phyloP scores from a whole-genome alignment of 2,113 vertebrate species.

The Barbus barbus region DNA sequence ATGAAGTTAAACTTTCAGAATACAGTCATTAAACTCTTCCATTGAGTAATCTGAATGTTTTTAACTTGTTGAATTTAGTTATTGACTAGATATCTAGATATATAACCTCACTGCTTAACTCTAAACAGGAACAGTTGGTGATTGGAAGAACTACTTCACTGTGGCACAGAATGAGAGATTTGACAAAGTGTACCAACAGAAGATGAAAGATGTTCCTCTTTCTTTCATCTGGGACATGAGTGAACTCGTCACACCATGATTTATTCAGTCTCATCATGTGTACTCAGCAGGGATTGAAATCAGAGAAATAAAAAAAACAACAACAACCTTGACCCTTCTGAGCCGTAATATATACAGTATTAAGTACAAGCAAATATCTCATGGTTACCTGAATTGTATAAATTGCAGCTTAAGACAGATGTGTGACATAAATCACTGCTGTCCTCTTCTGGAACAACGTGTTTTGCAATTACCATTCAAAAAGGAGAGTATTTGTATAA shows the following conservation, averaged over 20 bases:
- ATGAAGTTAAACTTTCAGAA: too few relatives aligned
- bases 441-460: neutral
- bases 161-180: slow-evolving; percentile 68
- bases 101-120: neutral
- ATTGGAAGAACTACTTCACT: slow-evolving; percentile 71
- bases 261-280: neutral
- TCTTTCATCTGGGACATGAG: slow-evolving; percentile 64
- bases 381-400: too few relatives aligned
- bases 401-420: neutral
- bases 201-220: slow-evolving; percentile 64
- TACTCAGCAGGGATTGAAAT: too few relatives aligned
- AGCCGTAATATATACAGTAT: too few relatives aligned
- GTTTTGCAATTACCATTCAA: neutral
- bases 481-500: neutral
- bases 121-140: slow-evolving; percentile 65
- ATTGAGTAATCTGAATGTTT: neutral
- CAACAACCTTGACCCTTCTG: too few relatives aligned
- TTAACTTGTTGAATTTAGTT: neutral
- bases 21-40: neutral
- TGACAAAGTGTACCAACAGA: slow-evolving; percentile 59
- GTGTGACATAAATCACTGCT: neutral
- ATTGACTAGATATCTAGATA: neutral
- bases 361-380: too few relatives aligned
- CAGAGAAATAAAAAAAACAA: too few relatives aligned
- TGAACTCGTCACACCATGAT: slow-evolving; percentile 13